Evolutionary conservation across 2,888 invertebrate genomes (phyloP), one percentile per base, ranked within the genome.

Genomic region (Torymus tubicola): DNA sequence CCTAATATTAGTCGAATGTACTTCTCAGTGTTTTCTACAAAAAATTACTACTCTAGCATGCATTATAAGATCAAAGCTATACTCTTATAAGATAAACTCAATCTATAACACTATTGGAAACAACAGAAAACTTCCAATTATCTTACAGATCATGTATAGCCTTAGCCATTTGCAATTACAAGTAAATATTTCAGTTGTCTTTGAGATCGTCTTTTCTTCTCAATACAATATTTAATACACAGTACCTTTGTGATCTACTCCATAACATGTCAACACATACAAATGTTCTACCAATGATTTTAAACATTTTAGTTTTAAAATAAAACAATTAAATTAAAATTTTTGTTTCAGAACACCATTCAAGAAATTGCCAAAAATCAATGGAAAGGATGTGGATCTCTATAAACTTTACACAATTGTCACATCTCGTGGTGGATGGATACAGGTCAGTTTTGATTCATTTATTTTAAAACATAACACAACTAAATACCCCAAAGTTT

Each of bases 321-420:
- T 21, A 16, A 2, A n/a, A 16, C 10, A 52, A 72, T 12, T 63
- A 58, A 69, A 64, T 13, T 53, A 2, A 12, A 65, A 63, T 42
- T 0, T 82, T 86, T 76, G 76, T 91, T 92, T 81, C 91, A 95
- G 95, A 85, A 93, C 93, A 42, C 89, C 92, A 86, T 94, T 93
- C 92, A 94, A 93, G 91, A 94, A 95, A 87, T 91, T 93, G 85
- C 92, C 93, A 91, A 91, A 94, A 89, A 95, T 99, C 82, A 97
- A 96, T 92, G 98, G 98, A 79, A 94, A 95, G 88, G 96, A 96
- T 91, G 94, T 99, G 88, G 98, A 99, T 92, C 93, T 99, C 85
- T 97, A 96, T 92, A 93, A 95, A 83, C 94, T 99, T 85, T 99
- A 99, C 92, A 95, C 95, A 87, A 94, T 97, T 89, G 99, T 99